These are phyloP conservation scores for Orientallactaga sibirica DNA, from an alignment of 2,797 vertebrate genomes.

Conservation along the genomic window DNA sequence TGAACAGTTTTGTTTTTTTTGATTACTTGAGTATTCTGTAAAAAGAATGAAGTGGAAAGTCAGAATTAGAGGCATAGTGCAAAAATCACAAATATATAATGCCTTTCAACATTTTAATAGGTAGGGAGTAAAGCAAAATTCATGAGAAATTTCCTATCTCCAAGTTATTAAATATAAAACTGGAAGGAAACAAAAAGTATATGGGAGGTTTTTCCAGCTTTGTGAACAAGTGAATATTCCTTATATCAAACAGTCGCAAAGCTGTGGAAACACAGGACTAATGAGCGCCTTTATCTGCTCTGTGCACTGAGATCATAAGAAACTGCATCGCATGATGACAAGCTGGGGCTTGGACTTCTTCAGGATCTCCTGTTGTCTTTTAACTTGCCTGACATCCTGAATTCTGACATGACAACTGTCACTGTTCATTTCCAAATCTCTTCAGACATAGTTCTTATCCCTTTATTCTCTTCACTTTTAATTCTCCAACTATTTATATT, in stretches of 20 bases:
- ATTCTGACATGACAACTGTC: constrained; percentile 42
- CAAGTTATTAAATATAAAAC: constrained; percentile 22
- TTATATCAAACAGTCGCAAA: not conserved
- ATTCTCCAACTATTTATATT: constrained; percentile 58
- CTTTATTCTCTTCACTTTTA: constrained; percentile 55
- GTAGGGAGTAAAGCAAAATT: not conserved
- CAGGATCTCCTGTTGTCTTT: not conserved
- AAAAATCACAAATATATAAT: not conserved
- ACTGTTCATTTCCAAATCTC: constrained; percentile 63
- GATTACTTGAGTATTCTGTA: not conserved
- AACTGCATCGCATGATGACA: not conserved
- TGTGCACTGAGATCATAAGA: constrained; percentile 56
- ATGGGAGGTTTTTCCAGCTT: not conserved
- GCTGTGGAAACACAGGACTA: not conserved
- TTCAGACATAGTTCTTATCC: constrained; percentile 37
- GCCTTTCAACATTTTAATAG: not conserved
- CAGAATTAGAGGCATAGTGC: not conserved
- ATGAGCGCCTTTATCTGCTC: not conserved
- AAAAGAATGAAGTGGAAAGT: constrained; percentile 6
- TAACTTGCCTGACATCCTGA: constrained; percentile 11
- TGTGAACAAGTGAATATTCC: not conserved
- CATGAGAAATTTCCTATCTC: not conserved
- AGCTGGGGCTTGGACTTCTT: not conserved
- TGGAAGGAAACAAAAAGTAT: not conserved
- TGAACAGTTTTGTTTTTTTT: not conserved